Conservation (phyloP, 2,113 vertebrate genomes). For the Bubalus kerabau region DNA sequence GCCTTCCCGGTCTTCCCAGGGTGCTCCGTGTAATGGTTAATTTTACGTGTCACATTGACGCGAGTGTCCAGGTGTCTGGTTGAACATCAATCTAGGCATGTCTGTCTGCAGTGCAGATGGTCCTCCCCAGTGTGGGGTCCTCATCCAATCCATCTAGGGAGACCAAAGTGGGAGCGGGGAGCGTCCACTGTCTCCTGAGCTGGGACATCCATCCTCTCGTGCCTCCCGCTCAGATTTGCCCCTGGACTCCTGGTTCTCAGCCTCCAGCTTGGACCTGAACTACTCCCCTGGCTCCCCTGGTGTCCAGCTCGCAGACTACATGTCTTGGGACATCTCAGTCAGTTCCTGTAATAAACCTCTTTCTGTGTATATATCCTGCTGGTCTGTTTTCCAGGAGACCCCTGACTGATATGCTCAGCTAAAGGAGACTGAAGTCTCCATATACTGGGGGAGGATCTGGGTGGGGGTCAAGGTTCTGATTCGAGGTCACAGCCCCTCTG, state of each 20-base stretch:
- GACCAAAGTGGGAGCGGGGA: accelerated
- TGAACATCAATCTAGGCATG: too few relatives aligned
- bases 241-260: background rate
- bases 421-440: accelerated
- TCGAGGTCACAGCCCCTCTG: background rate
- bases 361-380: accelerated
- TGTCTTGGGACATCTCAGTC: accelerated
- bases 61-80: background rate
- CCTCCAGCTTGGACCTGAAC: accelerated
- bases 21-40: accelerated
- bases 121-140: too few relatives aligned
- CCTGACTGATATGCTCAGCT: background rate
- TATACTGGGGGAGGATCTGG: accelerated
- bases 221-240: too few relatives aligned
- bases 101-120: background rate
- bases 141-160: background rate
- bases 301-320: accelerated
- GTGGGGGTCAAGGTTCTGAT: accelerated
- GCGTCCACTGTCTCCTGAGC: accelerated
- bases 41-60: accelerated
- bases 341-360: background rate
- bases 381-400: too few relatives aligned
- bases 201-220: background rate
- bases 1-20: accelerated
- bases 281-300: accelerated